phyloP scores from a whole-genome alignment of 2,888 invertebrate genomes.

The Lampropteryx suffumata region DNA sequence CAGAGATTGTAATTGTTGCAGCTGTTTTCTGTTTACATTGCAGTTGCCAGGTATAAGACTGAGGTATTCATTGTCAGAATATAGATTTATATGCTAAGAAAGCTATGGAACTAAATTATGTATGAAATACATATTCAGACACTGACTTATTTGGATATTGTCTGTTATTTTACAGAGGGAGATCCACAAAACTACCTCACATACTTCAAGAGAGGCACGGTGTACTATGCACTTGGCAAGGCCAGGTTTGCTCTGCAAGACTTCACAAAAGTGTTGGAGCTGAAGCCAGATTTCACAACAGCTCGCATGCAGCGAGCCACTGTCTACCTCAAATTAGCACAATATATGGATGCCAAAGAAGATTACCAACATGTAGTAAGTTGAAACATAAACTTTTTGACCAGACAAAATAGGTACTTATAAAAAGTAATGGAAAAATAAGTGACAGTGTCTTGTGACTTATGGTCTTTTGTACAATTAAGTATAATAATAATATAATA shows the following conservation, averaged over 20 bases:
- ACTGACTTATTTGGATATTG: background rate
- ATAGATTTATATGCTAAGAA: too few species aligned
- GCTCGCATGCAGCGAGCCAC: constrained; percentile 93
- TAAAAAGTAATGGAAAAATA: too few species aligned
- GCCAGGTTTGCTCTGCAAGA: constrained; percentile 97
- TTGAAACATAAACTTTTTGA: too few species aligned
- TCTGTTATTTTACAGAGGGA: constrained; percentile 86
- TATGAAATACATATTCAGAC: too few species aligned
- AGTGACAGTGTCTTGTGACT: too few species aligned
- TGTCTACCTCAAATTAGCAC: constrained; percentile 94
- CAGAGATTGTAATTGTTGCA: background rate
- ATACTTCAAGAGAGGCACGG: constrained; percentile 97
- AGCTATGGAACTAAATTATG: too few species aligned
- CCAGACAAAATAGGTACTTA: too few species aligned
- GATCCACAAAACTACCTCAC: constrained; percentile 98
- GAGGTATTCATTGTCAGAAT: background rate
- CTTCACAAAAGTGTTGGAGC: constrained; percentile 90
- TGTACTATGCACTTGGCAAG: constrained; percentile 97
- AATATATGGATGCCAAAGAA: constrained; percentile 89
- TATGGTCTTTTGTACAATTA: too few species aligned
- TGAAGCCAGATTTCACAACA: constrained; percentile 97
- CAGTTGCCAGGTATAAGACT: constrained; percentile 9
- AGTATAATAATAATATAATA: too few species aligned
- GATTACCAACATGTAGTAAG: constrained; percentile 95
- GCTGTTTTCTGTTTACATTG: constrained; percentile 20